Conservation (phyloP, 2,797 vertebrate genomes). For the Eulemur coronatus region DNA sequence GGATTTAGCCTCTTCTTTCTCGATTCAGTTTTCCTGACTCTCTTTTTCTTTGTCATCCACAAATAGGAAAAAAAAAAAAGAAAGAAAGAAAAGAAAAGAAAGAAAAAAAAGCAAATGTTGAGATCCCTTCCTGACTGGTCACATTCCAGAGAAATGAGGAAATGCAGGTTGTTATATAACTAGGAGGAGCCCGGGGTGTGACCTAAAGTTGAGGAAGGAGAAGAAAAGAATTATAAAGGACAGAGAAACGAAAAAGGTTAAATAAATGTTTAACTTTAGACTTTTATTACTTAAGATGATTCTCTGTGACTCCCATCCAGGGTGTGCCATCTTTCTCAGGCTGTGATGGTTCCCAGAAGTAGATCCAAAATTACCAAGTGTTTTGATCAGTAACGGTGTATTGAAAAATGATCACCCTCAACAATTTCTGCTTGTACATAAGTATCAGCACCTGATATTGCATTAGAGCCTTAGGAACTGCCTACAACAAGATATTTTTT, state of each 20-base stretch:
- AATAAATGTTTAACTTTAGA: background rate
- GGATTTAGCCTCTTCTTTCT: background rate
- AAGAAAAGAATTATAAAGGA: background rate
- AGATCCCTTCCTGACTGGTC: constrained; percentile 29
- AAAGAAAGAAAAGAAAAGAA: too few relatives aligned
- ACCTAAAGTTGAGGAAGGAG: background rate
- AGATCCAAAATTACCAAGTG: background rate
- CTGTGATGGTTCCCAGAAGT: background rate
- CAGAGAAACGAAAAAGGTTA: background rate
- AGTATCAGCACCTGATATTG: background rate
- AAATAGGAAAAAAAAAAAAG: background rate
- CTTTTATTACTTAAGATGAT: background rate
- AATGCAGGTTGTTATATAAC: background rate
- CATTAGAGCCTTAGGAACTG: background rate
- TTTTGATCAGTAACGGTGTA: background rate
- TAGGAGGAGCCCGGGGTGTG: background rate
- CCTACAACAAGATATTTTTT: background rate
- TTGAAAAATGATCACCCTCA: background rate
- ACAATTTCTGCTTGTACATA: background rate
- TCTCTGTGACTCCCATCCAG: background rate
- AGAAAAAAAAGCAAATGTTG: background rate
- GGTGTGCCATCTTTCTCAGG: background rate
- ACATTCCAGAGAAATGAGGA: constrained; percentile 63
- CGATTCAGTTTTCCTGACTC: background rate
- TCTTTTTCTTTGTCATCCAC: background rate